Evolutionary conservation across 2,888 invertebrate genomes (phyloP).

Genomic region (Leptinotarsa tumamoca): DNA sequence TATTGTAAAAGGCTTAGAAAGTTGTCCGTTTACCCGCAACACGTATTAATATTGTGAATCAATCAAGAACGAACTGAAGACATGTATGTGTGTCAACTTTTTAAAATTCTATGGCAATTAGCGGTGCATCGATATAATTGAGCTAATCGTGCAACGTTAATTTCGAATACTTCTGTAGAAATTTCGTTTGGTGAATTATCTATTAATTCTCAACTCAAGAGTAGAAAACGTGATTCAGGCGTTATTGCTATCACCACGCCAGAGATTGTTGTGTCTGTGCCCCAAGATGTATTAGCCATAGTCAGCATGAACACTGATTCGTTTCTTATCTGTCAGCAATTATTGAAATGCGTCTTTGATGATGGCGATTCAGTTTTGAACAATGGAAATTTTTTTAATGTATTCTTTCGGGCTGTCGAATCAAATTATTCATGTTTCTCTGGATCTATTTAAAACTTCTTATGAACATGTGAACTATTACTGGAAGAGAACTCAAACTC

Average conservation of each 20-base stretch:
- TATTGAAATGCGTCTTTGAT: no score
- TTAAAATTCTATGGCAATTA: slow-evolving; percentile 14
- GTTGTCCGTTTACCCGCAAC: slow-evolving; percentile 5
- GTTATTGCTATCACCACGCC: not conserved
- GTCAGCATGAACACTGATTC: no score
- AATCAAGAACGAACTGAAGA: slow-evolving; percentile 13
- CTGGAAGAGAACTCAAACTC: no score
- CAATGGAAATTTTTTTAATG: no score
- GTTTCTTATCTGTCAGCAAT: no score
- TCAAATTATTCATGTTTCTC: no score
- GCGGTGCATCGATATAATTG: slow-evolving; percentile 17
- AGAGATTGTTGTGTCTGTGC: not conserved
- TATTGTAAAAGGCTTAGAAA: slow-evolving; percentile 3
- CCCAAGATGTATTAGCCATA: not conserved
- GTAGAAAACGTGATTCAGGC: not conserved
- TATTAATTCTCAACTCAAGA: not conserved
- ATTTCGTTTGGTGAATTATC: not conserved
- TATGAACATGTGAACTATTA: no score
- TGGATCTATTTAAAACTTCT: no score
- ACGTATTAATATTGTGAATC: slow-evolving; percentile 12
- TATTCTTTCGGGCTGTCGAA: no score
- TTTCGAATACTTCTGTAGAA: slow-evolving; percentile 11
- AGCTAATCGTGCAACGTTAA: not conserved
- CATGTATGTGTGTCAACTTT: slow-evolving; percentile 19
- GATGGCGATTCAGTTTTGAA: no score